Conservation (phyloP, 2,888 invertebrate genomes). For the Acanthopleura granulata region DNA sequence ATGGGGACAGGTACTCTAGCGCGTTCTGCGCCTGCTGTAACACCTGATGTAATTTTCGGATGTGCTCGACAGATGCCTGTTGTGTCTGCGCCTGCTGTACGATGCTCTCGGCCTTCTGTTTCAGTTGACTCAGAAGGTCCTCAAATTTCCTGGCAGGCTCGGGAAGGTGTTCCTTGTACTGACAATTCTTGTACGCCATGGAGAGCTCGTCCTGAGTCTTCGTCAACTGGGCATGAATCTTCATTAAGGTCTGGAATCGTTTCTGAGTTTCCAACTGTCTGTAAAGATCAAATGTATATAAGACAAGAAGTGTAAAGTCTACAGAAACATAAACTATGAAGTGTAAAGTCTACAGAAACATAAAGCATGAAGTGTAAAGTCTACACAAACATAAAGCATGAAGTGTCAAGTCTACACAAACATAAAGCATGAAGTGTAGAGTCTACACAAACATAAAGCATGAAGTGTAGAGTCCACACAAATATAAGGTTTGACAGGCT, state of each 20-base stretch:
- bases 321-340: too few species aligned
- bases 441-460: too few species aligned
- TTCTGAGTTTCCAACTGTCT: background rate
- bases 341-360: too few species aligned
- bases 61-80: background rate
- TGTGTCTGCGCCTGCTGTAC: background rate
- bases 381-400: too few species aligned
- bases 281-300: background rate
- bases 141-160: background rate
- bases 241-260: background rate
- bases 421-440: too few species aligned
- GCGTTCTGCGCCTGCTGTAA: slow-evolving; percentile 14
- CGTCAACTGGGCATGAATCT: background rate
- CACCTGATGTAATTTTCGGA: background rate
- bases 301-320: too few species aligned
- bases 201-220: background rate
- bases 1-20: background rate
- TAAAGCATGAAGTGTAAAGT: too few species aligned
- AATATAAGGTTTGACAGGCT: too few species aligned
- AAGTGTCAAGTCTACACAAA: too few species aligned
- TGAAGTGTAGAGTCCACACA: too few species aligned
- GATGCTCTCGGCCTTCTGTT: slow-evolving; percentile 6
- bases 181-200: background rate
- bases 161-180: background rate
- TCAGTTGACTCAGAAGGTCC: slow-evolving; percentile 1